Evolutionary conservation across 2,113 vertebrate species (phyloP).

Genomic region (Aleadryas rufinucha): DNA sequence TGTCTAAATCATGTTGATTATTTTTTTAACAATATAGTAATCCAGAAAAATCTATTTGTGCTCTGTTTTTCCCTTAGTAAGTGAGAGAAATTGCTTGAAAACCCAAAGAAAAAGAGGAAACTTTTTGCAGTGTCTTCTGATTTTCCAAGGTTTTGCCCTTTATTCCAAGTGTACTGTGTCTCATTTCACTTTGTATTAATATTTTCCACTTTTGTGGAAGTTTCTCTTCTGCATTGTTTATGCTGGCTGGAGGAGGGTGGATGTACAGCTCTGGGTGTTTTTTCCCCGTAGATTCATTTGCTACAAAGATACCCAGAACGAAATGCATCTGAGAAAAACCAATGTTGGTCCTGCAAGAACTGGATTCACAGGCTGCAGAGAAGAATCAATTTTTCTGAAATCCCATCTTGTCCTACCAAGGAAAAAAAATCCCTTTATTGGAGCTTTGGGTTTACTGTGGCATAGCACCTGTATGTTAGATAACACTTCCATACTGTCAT

Average conservation of each 20-base stretch:
- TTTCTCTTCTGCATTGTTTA: background rate
- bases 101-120: background rate
- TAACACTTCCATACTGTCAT: background rate
- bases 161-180: background rate
- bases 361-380: background rate
- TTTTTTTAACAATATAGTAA: background rate
- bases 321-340: background rate
- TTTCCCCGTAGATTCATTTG: accelerated
- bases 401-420: background rate
- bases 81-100: background rate
- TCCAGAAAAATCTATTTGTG: background rate
- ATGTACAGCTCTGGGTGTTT: background rate
- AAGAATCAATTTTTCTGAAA: background rate
- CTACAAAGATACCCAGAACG: background rate
- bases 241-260: background rate
- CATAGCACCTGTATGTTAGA: background rate
- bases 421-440: background rate
- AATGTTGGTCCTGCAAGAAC: background rate
- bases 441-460: background rate
- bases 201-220: background rate
- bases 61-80: background rate
- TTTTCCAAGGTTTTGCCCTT: background rate
- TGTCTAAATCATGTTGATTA: background rate
- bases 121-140: background rate
- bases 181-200: background rate